Conservation (phyloP, 2,113 vertebrate genomes). For the Phocoena phocoena region DNA sequence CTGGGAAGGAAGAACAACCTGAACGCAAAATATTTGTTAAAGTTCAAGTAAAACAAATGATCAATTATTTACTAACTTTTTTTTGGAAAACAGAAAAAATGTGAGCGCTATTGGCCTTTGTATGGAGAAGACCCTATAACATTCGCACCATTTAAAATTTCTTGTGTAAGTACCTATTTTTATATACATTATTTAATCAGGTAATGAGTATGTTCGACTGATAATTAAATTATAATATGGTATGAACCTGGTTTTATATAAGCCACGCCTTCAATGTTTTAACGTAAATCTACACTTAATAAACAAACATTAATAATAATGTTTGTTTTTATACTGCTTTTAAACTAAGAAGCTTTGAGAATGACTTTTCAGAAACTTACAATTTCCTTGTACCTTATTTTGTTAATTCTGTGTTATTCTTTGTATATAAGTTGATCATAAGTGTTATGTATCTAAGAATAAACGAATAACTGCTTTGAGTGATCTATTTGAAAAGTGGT, state of each 20-base stretch:
- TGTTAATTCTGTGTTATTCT: background rate
- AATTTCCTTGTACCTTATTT: background rate
- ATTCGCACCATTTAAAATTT: conserved; percentile 96
- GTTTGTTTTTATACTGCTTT: conserved; percentile 23
- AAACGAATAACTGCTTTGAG: background rate
- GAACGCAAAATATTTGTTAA: background rate
- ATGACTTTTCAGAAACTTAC: background rate
- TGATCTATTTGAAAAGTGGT: conserved; percentile 31
- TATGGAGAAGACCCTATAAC: conserved; percentile 90
- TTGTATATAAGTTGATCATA: background rate
- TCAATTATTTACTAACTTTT: conserved; percentile 59
- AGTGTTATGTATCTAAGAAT: background rate
- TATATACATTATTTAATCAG: conserved; percentile 3
- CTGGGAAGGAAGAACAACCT: conserved; percentile 1
- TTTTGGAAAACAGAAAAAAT: conserved; percentile 93
- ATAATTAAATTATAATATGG: background rate
- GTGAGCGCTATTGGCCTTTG: conserved; percentile 95
- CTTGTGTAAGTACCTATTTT: conserved; percentile 91
- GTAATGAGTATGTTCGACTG: conserved; percentile 3
- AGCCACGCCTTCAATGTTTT: background rate
- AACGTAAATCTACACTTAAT: background rate
- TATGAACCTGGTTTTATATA: background rate
- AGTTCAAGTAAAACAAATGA: conserved; percentile 12
- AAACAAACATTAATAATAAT: background rate
- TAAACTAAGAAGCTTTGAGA: conserved; percentile 24